These are phyloP conservation scores for Flexamia atlantica DNA, from an alignment of 2,888 invertebrate species.

Conservation along the genomic window DNA sequence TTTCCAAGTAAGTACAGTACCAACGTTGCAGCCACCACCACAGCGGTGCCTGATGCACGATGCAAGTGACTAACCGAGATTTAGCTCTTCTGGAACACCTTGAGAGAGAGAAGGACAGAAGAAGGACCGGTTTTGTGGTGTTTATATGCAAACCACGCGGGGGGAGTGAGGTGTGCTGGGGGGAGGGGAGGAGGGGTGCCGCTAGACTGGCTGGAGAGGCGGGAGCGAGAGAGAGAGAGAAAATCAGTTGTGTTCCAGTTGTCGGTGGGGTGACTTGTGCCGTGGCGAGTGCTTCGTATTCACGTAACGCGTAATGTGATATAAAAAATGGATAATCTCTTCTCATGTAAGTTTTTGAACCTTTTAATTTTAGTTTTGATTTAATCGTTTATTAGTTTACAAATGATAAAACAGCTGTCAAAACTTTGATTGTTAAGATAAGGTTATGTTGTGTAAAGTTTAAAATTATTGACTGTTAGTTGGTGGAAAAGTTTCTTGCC, in stretches of 20 bases:
- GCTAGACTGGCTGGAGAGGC: conserved; percentile 45
- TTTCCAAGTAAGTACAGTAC: too few species aligned
- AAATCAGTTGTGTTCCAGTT: conserved; percentile 39
- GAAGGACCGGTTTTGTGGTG: conserved; percentile 23
- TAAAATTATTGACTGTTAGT: neutral
- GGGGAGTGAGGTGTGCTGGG: conserved; percentile 9
- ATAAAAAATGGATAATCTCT: conserved; percentile 55
- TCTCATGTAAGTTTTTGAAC: conserved; percentile 18
- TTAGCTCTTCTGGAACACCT: conserved; percentile 30
- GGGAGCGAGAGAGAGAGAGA: conserved; percentile 48
- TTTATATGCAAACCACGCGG: conserved; percentile 9
- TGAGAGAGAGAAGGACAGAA: neutral
- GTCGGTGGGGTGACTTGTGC: neutral
- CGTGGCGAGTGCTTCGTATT: conserved; percentile 1
- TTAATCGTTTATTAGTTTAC: neutral
- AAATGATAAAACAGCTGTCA: neutral
- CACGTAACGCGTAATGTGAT: conserved; percentile 31
- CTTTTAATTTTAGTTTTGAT: neutral
- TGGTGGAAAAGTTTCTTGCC: neutral
- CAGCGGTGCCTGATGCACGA: neutral
- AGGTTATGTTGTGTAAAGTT: neutral
- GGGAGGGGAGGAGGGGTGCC: conserved; percentile 41
- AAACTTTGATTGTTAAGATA: neutral
- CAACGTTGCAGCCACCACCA: too few species aligned
- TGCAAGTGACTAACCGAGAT: neutral